phyloP scores from a whole-genome alignment of 1,140 invertebrate genomes.

The Nephila pilipes region DNA sequence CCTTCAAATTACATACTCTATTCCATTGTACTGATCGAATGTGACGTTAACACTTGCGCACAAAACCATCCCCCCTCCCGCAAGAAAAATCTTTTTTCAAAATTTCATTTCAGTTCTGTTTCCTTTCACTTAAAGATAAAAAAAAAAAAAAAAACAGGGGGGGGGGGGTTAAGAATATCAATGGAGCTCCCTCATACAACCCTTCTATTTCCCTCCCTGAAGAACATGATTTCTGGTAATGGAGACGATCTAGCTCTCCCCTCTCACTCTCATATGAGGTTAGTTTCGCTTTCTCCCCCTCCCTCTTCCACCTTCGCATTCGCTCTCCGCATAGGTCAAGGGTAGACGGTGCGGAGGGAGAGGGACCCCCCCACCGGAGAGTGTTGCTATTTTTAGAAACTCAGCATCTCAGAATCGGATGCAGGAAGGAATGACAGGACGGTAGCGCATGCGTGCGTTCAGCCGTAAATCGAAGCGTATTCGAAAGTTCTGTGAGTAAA shows the following conservation, averaged over 20 bases:
- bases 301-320: no score
- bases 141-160: no score
- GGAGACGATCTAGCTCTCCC: background rate
- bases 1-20: no score
- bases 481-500: no score
- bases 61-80: no score
- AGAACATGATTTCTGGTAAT: background rate
- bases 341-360: background rate
- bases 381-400: conserved; percentile 48
- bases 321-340: background rate
- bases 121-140: no score
- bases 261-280: background rate
- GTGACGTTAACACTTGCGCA: no score
- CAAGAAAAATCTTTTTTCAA: no score
- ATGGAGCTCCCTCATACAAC: no score
- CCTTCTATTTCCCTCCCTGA: background rate
- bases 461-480: background rate
- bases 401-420: background rate
- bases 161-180: no score
- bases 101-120: no score
- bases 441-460: background rate
- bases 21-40: no score
- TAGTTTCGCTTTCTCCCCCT: background rate
- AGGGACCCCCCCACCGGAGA: background rate
- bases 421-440: background rate